These are phyloP conservation scores for Caenorhabditis virilis DNA, from an alignment of 2,888 invertebrate genomes.

Conservation along the genomic window DNA sequence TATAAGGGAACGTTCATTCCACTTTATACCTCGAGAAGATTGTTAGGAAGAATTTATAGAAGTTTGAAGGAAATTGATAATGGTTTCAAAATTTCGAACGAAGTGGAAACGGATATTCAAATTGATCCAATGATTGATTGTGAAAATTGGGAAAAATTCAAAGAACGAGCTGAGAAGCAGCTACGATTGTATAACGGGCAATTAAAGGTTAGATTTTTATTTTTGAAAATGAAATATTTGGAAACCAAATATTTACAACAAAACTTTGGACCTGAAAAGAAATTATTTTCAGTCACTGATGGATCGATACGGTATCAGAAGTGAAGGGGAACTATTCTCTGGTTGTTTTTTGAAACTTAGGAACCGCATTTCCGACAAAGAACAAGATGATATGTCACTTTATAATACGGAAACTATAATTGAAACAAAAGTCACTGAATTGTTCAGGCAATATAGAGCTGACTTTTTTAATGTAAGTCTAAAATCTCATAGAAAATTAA, in stretches of 20 bases:
- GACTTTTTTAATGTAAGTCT: constrained; percentile 38
- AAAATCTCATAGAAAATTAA: no score
- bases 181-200: constrained; percentile 43
- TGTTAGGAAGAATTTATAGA: constrained; percentile 61
- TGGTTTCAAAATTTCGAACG: constrained; percentile 42
- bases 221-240: neutral
- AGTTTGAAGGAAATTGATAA: constrained; percentile 41
- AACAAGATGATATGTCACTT: constrained; percentile 63
- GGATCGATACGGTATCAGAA: constrained; percentile 60
- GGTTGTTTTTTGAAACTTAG: constrained; percentile 52
- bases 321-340: constrained; percentile 63
- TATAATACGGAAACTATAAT: constrained; percentile 62
- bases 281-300: constrained; percentile 41
- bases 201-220: constrained; percentile 30
- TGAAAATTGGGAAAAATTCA: constrained; percentile 25
- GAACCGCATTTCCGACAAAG: constrained; percentile 60
- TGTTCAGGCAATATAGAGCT: constrained; percentile 19
- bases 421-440: constrained; percentile 47
- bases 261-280: no score
- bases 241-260: neutral
- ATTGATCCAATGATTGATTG: constrained; percentile 20
- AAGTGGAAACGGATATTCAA: constrained; percentile 27
- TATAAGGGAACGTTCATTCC: constrained; percentile 36
- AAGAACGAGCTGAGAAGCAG: constrained; percentile 16
- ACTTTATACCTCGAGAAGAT: constrained; percentile 34